phyloP scores from a whole-genome alignment of 53 echinoderm and acorn worm genomes.

The Patiria pectinifera region DNA sequence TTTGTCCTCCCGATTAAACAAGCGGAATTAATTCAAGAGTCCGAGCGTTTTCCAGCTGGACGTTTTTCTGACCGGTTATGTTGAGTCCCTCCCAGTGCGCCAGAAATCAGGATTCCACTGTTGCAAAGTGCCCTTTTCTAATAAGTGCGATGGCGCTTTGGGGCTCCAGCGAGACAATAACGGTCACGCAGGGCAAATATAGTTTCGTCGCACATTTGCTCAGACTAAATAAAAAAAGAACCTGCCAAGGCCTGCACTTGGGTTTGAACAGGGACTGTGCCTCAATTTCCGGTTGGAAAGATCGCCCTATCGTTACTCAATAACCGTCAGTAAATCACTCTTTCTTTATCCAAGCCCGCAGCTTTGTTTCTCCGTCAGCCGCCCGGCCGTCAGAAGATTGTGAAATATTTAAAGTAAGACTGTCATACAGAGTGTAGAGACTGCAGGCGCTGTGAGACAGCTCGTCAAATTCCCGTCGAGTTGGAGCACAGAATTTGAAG shows the following conservation, averaged over 20 bases:
- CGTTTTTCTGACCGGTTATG: background rate
- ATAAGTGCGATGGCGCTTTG: background rate
- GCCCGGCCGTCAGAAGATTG: background rate
- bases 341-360: background rate
- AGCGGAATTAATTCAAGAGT: background rate
- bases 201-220: no score
- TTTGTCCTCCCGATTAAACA: background rate
- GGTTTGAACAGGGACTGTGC: slow-evolving; percentile 3
- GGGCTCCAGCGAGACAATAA: background rate
- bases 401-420: background rate
- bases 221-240: background rate
- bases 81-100: background rate
- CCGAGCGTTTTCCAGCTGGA: background rate
- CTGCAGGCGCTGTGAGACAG: background rate
- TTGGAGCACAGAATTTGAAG: background rate
- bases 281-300: slow-evolving; percentile 17
- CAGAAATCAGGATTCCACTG: background rate
- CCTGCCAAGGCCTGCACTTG: background rate
- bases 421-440: background rate
- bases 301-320: slow-evolving; percentile 7
- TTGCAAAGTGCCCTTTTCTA: background rate
- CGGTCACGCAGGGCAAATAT: slow-evolving; percentile 1
- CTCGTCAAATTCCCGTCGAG: background rate
- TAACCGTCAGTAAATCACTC: background rate
- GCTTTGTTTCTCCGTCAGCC: background rate